Base-by-base conservation (phyloP, 1,140 invertebrate genomes). In the Centruroides vittatus region DNA sequence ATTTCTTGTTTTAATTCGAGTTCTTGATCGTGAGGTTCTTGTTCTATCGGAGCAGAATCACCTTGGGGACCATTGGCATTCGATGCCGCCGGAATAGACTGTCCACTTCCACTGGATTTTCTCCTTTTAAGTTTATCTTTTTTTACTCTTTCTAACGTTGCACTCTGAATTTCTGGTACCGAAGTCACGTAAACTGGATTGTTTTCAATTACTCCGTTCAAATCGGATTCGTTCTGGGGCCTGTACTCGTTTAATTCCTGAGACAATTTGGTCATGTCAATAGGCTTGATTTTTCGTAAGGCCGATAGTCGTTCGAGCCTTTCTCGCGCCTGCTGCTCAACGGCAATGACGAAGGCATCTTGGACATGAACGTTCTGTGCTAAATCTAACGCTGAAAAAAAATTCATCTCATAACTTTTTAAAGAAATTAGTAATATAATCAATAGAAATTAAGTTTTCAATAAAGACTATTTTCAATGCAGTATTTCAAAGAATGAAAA, bases 341-440 rank as follows among this genome's bases (percentile, higher is more conserved):
- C 90, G 57, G 92, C 92, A 74, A 97, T 95, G 76, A 95, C 89
- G 80, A 94, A 97, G 58, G 92, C 92, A 86, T 96, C 91, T 75
- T 93, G 88, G 67, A 97, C 88, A 73, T 89, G 87, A 65, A 75
- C 77, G 76, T 87, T 86, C 67, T 84, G 81, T 46, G 85, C 84
- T 73, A 89, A 80, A 74, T 93, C 89, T 77, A 89, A 82, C 73
- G 89, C 90, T 93, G 82, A 66, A 83, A 79, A 71, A 65, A 49
- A 55, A 41, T 41, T 41, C 1, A 5, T 6, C 8, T 41, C 3
- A 41, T 23, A 23, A 23, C 23, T 23, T 23, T 23, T 23, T 23
- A 23, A 23, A 23, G 23, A 23, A 23, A 23, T 23, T 23, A 23
- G 23, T 23, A n/a, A 23, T 23, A 23, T 23, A 23, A 23, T 23